These are phyloP conservation scores for Nesogale talazaci DNA, from an alignment of 2,113 vertebrate genomes.

Conservation along the genomic window DNA sequence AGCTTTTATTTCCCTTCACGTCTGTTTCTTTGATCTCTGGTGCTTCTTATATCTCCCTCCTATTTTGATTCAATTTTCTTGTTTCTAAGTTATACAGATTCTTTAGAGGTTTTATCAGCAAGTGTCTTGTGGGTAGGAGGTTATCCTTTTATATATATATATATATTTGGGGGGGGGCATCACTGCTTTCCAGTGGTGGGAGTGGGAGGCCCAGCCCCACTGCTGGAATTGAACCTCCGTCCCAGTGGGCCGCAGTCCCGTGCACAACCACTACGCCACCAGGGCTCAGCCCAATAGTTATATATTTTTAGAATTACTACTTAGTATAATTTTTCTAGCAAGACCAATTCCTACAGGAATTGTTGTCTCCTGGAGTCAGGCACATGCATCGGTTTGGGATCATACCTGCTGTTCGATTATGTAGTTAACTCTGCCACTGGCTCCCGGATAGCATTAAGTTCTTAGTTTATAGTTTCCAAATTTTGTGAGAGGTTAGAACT, in stretches of 20 bases:
- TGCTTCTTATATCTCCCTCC: neutral
- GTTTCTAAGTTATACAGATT: neutral
- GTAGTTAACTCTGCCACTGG: neutral
- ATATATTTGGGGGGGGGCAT: no score
- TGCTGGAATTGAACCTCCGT: no score
- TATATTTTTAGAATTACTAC: neutral
- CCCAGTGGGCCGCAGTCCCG: no score
- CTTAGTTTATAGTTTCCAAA: neutral
- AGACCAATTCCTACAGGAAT: neutral
- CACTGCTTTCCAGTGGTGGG: no score
- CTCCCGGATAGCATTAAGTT: neutral
- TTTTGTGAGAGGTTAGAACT: neutral
- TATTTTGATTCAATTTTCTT: neutral
- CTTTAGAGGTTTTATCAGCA: neutral
- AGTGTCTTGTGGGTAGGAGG: neutral
- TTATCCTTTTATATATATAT: no score
- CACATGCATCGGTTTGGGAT: fast-evolving
- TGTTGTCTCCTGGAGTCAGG: neutral
- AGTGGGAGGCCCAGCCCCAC: no score
- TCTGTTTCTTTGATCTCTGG: neutral
- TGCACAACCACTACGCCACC: no score
- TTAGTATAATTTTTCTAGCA: constrained; percentile 3
- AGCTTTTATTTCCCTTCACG: neutral
- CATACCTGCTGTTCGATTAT: neutral
- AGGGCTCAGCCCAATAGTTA: no score